phyloP scores from a whole-genome alignment of 2,888 invertebrate genomes.

The Scaptomyza parva region DNA sequence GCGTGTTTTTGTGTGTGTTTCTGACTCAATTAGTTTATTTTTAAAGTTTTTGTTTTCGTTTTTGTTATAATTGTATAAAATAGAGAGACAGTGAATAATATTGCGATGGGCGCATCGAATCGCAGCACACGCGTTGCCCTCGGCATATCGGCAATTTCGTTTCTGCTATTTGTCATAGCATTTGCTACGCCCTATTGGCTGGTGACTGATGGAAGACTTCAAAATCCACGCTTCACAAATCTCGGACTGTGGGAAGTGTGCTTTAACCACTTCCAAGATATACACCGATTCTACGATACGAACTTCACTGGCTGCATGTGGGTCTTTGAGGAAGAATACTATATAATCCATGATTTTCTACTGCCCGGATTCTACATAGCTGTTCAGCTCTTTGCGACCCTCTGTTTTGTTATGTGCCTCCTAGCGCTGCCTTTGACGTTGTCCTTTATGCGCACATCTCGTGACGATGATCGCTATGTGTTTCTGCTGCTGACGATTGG shows the following conservation, averaged over 20 bases:
- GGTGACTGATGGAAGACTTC: constrained; percentile 91
- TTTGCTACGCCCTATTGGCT: constrained; percentile 96
- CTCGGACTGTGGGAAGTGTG: constrained; percentile 98
- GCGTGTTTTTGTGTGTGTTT: constrained; percentile 48
- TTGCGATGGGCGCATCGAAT: constrained; percentile 84
- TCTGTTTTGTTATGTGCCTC: constrained; percentile 93
- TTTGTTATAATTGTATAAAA: background rate
- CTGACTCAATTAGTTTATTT: constrained; percentile 43
- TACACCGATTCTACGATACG: constrained; percentile 93
- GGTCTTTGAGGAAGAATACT: constrained; percentile 98
- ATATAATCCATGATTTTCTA: constrained; percentile 95
- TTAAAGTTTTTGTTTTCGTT: constrained; percentile 22
- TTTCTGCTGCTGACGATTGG: constrained; percentile 91
- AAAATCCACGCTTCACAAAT: constrained; percentile 91
- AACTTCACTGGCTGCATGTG: constrained; percentile 96
- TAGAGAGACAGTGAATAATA: background rate
- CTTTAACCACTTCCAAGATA: constrained; percentile 94
- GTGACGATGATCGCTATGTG: constrained; percentile 91
- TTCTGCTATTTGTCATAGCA: constrained; percentile 90
- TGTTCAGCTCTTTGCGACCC: constrained; percentile 96
- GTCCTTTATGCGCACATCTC: constrained; percentile 90
- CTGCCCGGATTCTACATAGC: constrained; percentile 96
- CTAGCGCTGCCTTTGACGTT: constrained; percentile 90
- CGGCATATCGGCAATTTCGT: constrained; percentile 88
- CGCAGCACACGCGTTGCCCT: constrained; percentile 86